Base-by-base conservation (phyloP, 2,113 vertebrate genomes). In the Melanerpes formicivorus region DNA sequence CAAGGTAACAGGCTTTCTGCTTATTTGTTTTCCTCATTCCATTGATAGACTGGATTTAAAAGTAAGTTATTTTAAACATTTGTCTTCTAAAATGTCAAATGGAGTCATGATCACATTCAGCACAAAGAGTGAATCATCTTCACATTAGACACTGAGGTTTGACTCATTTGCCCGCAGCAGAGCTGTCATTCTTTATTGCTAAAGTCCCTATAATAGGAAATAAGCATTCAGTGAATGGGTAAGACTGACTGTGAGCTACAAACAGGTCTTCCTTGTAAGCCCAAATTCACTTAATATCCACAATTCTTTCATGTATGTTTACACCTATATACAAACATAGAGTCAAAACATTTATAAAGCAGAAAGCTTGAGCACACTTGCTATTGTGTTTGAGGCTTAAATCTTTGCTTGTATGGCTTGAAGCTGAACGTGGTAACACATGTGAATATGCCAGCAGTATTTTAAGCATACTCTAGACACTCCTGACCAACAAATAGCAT, bases 21-120 rank as follows among this genome's bases (percentile, higher is more conserved):
- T 48, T 59, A 50, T 40, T 87, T 80, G 56, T 69, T 84, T 94
- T 80, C 42, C 30, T 63, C 52, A 48, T 80, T 94, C 22, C 22
- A 56, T 10, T 40, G 62, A 30, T 64, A 40, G 60, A 66, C 4
- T 60, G 18, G 18, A 77, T 67, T 80, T 77, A 59, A 84, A 87
- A 90, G 59, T 59, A 93, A 83, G 85, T 85, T 93, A 42, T 32
- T 90, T 88, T 32, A 80, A 92, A 95, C 63, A 79, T 84, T 89
- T 79, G 65, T 82, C 78, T 42, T 77, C 64, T 85, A 59, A 90
- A 85, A 93, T 56, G 64, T 85, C 82, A 93, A 82, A 90, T 46
- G 44, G 52, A 82, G 81, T 82, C 56, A 87, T 95, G 90, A 87
- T 77, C 72, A 84, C 32, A 76, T 69, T 71, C 50, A 84, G 60